A percentile compares a stretch with the other conserved stretches of the same genome.
These are phyloP conservation scores for Plemyria rubiginata DNA, from an alignment of 2,888 invertebrate genomes.

Conservation along the genomic window DNA sequence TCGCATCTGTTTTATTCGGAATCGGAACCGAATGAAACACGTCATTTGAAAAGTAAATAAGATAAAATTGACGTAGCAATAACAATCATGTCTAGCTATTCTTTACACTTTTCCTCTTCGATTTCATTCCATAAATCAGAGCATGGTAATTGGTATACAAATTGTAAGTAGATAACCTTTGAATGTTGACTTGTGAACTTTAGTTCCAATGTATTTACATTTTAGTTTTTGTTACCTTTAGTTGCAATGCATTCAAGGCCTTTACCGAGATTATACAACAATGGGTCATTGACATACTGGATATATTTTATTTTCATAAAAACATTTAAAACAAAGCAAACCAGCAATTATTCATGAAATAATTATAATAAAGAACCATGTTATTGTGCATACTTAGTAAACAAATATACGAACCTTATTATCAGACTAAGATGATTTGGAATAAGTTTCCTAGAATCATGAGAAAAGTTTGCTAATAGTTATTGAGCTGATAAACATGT, in stretches of 20 bases:
- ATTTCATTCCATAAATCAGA: not conserved
- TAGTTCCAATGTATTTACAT: not conserved
- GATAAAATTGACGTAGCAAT: too few relatives aligned
- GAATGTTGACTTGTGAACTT: not conserved
- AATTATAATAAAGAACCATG: not conserved
- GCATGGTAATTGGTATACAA: constrained; percentile 6
- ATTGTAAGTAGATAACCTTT: constrained; percentile 12
- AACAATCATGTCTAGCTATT: too few relatives aligned
- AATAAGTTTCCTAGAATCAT: not conserved
- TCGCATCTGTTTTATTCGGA: too few relatives aligned
- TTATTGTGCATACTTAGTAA: constrained; percentile 1
- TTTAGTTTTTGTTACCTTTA: constrained; percentile 8
- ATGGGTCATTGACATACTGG: constrained; percentile 7
- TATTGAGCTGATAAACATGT: constrained; percentile 16
- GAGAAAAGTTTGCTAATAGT: constrained; percentile 6
- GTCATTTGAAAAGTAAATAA: not conserved
- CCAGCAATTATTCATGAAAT: too few relatives aligned
- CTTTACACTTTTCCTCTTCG: not conserved
- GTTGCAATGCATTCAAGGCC: not conserved
- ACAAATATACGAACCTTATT: not conserved
- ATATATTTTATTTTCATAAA: not conserved
- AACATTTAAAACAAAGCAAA: too few relatives aligned
- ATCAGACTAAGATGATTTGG: not conserved
- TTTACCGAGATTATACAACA: not conserved
- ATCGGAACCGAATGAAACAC: too few relatives aligned